Base-by-base conservation (phyloP, 1,140 invertebrate species). In the Zelostemma sp. region DNA sequence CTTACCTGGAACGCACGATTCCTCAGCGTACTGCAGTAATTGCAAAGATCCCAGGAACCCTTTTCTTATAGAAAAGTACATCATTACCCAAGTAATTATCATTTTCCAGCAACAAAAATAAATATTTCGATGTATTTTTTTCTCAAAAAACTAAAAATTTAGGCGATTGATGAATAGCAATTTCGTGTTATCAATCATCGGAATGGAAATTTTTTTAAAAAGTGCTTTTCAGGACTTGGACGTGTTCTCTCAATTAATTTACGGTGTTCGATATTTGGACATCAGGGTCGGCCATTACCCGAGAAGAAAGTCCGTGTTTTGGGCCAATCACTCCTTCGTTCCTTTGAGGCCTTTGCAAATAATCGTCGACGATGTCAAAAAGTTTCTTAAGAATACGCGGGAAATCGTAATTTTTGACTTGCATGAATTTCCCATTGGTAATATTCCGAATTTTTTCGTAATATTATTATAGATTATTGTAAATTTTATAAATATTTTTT, bases 331-430 rank as follows among this genome's bases (percentile, higher is more conserved):
- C 59, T 88, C 87, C 0, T 75, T 87, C 0, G 80, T 82, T 11
- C 80, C 82, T 3, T 75, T 88, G 0, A 75, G 82, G 12, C 85
- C 88, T 11, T 68, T 90, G 1, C 72, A 77, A 53, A 79, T 79
- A 6, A 76, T 89, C 0, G 72, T 90, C 0, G 74, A 86, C 14
- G 86, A 89, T 54, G 80, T 90, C 1, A 87, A 85, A 73, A 73
- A 60, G n/a, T 90, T 90, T 71, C n/a, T n/a, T n/a, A n/a, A n/a
- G n/a, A n/a, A n/a, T n/a, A n/a, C n/a, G n/a, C 84, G 89, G 63
- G 90, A 91, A 77, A 89, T 91, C 59, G 80, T 91, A 1, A 88
- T 91, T 14, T 83, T 91, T 59, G 90, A 91, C 50, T 78, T 91
- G 18, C 90, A 90, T 60, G 86, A 88, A 67, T 91, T 90, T 77